Evolutionary conservation across 2,888 invertebrate species (phyloP).

Genomic region (Ochropacha duplaris): DNA sequence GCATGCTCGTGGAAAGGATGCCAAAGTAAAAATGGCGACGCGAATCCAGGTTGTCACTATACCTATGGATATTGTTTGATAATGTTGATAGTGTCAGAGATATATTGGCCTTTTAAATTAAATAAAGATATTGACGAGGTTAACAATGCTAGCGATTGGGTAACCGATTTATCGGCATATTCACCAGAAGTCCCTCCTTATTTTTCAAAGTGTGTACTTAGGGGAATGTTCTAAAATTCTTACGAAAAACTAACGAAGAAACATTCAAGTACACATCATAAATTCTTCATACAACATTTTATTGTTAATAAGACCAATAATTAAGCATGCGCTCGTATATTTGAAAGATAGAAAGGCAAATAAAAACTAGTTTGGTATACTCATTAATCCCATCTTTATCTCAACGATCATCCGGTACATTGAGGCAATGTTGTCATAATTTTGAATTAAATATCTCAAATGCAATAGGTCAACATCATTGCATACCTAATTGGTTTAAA

Average conservation of each 20-base stretch:
- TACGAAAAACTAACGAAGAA: background rate
- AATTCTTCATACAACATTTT: background rate
- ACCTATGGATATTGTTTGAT: background rate
- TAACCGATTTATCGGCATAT: no score
- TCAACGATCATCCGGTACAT: conserved; percentile 31
- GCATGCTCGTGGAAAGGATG: background rate
- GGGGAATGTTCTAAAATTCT: background rate
- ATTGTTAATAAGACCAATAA: conserved; percentile 37
- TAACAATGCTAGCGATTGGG: background rate
- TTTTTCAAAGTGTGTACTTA: no score
- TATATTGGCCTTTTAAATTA: background rate
- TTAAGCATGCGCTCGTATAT: no score
- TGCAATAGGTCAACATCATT: conserved; percentile 28
- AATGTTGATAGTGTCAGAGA: background rate
- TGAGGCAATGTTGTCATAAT: conserved; percentile 35
- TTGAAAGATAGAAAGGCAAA: conserved; percentile 40
- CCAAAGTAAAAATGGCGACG: background rate
- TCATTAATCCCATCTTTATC: conserved; percentile 25
- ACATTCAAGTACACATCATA: background rate
- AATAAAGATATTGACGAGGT: background rate
- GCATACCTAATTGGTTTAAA: conserved; percentile 12
- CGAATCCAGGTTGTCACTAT: background rate
- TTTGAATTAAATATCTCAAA: conserved; percentile 27
- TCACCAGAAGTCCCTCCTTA: no score
- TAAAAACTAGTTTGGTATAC: conserved; percentile 35